Percentiles rank a stretch among this genome's conserved stretches.
Conservation (phyloP, 2,797 vertebrate species). For the Halcyon chelicuti region DNA sequence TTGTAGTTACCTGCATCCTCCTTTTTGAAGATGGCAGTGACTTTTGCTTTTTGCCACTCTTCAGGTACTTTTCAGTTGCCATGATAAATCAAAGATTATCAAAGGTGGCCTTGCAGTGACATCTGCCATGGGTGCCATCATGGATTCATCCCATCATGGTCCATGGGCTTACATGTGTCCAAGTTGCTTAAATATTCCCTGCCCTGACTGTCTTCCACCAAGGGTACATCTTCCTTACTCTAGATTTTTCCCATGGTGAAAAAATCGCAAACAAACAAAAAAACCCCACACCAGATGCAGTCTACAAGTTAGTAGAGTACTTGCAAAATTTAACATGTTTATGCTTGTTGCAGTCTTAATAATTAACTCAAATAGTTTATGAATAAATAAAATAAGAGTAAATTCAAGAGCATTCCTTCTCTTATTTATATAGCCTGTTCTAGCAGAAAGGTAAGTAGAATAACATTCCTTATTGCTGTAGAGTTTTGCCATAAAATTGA, state of each 20-base stretch:
- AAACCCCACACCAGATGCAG: slow-evolving; percentile 43
- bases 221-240: not conserved
- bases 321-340: slow-evolving; percentile 63
- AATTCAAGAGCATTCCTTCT: slow-evolving; percentile 76
- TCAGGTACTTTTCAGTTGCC: not conserved
- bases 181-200: not conserved
- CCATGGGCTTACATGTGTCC: no score
- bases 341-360: slow-evolving; percentile 58
- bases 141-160: not conserved
- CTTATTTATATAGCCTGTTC: slow-evolving; percentile 64
- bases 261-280: not conserved
- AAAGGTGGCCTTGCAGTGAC: not conserved
- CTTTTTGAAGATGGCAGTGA: not conserved
- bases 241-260: not conserved
- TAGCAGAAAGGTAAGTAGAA: slow-evolving; percentile 71
- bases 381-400: slow-evolving; percentile 85
- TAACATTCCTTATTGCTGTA: slow-evolving; percentile 75
- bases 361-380: slow-evolving; percentile 83
- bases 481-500: not conserved
- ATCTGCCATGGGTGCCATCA: not conserved
- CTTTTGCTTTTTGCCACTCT: not conserved
- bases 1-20: not conserved
- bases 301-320: slow-evolving; percentile 61
- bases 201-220: not conserved
- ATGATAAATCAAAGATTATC: not conserved